Evolutionary conservation across 1,140 invertebrate species (phyloP).

Genomic region (Drosophila neocordata): DNA sequence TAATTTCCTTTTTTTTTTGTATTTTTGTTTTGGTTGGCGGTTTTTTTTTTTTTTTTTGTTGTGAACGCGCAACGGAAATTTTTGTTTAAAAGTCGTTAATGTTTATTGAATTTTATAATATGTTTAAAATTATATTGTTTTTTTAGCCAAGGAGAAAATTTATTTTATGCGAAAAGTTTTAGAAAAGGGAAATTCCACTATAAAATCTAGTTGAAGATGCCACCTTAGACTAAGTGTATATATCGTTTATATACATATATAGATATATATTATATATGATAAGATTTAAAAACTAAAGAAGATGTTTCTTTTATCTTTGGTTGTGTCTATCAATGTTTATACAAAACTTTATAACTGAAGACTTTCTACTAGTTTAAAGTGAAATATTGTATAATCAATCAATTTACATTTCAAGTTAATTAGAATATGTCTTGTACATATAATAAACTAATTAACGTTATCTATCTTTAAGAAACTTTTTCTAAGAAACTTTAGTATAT

Average conservation of each 20-base stretch:
- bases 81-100: constrained; percentile 62
- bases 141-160: constrained; percentile 37
- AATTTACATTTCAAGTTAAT: too few relatives aligned
- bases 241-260: not conserved
- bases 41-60: constrained; percentile 32
- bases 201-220: not conserved
- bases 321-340: too few relatives aligned
- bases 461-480: too few relatives aligned
- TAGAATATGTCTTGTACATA: too few relatives aligned
- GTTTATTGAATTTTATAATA: constrained; percentile 71
- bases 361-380: too few relatives aligned
- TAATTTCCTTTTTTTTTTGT: constrained; percentile 42
- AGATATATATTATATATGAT: too few relatives aligned
- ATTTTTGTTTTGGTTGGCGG: constrained; percentile 5
- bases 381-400: not conserved
- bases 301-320: too few relatives aligned
- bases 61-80: constrained; percentile 63
- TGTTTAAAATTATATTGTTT: constrained; percentile 43
- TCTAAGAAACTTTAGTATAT: too few relatives aligned
- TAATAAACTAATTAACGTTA: too few relatives aligned
- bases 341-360: too few relatives aligned
- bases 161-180: constrained; percentile 4
- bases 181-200: too few relatives aligned
- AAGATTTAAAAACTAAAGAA: too few relatives aligned
- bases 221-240: not conserved